Evolutionary conservation across 2,797 vertebrate species (phyloP).

Genomic region (Myotis pilosus): DNA sequence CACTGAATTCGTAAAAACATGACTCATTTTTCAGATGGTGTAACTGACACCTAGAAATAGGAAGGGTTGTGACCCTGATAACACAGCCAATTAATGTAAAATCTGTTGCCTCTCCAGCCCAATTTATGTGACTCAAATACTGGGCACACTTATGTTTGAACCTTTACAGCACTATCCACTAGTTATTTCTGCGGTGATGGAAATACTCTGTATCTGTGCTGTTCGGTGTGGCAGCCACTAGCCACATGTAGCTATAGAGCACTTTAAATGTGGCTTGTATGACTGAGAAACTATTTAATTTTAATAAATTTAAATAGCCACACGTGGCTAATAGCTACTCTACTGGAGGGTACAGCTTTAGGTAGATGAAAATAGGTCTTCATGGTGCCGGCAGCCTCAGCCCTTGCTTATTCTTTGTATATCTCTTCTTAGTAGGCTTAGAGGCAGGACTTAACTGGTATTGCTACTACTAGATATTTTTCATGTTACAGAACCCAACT

Average conservation of each 20-base stretch:
- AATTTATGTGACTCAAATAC: background rate
- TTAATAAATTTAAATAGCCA: background rate
- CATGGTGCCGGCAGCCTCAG: background rate
- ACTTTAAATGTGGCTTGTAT: background rate
- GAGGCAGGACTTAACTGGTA: background rate
- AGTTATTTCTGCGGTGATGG: background rate
- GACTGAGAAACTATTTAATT: background rate
- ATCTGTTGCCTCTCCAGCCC: background rate
- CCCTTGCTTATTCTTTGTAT: background rate
- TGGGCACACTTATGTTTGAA: background rate
- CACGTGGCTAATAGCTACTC: background rate
- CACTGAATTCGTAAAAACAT: background rate
- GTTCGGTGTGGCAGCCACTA: background rate
- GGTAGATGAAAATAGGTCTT: background rate
- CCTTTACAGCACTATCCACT: background rate
- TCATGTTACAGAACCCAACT: background rate
- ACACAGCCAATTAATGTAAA: background rate
- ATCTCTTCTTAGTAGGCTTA: background rate
- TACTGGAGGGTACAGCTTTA: background rate
- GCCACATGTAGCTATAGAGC: background rate
- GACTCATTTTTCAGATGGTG: background rate
- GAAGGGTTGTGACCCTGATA: background rate
- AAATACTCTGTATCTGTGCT: background rate
- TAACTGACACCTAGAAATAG: constrained; percentile 27
- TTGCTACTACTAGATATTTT: background rate